phyloP scores from a whole-genome alignment of 2,888 invertebrate genomes.

The Eilema caniola region DNA sequence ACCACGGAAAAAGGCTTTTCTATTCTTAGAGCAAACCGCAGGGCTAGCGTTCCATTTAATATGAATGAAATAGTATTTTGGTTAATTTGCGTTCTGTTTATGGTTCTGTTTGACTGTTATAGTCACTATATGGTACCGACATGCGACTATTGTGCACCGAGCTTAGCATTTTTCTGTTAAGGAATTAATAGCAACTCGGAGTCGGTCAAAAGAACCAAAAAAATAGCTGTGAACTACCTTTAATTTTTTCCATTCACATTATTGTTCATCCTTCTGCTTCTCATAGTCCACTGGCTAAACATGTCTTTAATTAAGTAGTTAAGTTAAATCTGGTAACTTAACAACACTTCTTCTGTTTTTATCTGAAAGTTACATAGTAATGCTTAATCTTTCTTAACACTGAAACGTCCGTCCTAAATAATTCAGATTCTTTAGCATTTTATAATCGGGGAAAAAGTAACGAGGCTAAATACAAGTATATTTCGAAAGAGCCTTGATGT shows the following conservation, averaged over 20 bases:
- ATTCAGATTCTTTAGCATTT: background rate
- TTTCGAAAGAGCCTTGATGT: background rate
- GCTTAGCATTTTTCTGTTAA: too few relatives aligned
- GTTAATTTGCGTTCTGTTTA: conserved; percentile 11
- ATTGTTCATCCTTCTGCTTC: too few relatives aligned
- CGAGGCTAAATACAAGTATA: background rate
- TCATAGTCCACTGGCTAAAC: too few relatives aligned
- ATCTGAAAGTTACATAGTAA: background rate
- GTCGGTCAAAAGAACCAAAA: too few relatives aligned
- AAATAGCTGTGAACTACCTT: too few relatives aligned
- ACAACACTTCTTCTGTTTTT: background rate
- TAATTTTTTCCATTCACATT: too few relatives aligned
- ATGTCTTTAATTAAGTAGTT: too few relatives aligned
- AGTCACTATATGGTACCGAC: background rate
- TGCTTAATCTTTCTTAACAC: background rate
- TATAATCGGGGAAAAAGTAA: background rate
- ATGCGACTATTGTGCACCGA: background rate
- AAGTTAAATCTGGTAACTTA: too few relatives aligned
- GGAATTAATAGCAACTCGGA: too few relatives aligned
- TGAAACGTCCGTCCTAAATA: background rate
- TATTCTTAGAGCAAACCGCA: conserved; percentile 13
- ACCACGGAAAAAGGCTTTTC: conserved; percentile 12
- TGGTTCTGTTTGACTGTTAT: conserved; percentile 8
- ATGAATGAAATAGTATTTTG: conserved; percentile 14
- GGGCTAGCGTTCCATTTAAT: conserved; percentile 12